Evolutionary conservation across 2,797 vertebrate genomes (phyloP), one percentile per base, ranked within the genome.

Genomic region (Pangasius macronema): DNA sequence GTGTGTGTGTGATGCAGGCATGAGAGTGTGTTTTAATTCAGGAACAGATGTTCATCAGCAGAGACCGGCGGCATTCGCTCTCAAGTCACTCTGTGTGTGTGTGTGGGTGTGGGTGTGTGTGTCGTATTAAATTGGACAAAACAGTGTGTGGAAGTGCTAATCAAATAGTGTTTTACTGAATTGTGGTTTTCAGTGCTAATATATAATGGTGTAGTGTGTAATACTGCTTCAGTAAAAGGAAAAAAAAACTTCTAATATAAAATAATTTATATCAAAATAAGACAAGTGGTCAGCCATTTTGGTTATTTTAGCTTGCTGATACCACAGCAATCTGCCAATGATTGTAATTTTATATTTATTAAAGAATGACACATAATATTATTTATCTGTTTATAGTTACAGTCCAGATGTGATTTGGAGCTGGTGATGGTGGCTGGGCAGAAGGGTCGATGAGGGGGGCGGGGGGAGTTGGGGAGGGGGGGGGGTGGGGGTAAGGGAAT

Each of bases 11-110:
- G 67, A 61, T 61, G 72, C 61, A 75, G 80, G 36, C 67, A 70
- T 46, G 61, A 72, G 70, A 53, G 67, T 80, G 85, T 87, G 76
- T 76, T 79, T 84, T 87, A 73, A 82, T 87, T 85, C 76, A 95
- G 96, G 95, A 97, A 96, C 97, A 98, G 97, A 97, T 99, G 97
- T 97, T 98, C 97, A 97, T 98, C 97, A 97, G 97, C 96, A 96
- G 96, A 97, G 97, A 97, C 97, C 97, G 97, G 97, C 92, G 94
- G 91, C 92, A 93, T 93, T 93, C 92, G 91, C 93, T 63, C 93
- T 95, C 94, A 97, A 96, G 96, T 96, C 96, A 75, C 82, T 83
- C 46, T 82, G 75, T 76, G 85, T 42, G 55, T 42, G 49, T 30
- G 75, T 27, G 33, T 82, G 75, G 65, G 85, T 42, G 55, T 42